Evolutionary conservation across 2,888 invertebrate genomes (phyloP).

Genomic region (Thera obeliscata): DNA sequence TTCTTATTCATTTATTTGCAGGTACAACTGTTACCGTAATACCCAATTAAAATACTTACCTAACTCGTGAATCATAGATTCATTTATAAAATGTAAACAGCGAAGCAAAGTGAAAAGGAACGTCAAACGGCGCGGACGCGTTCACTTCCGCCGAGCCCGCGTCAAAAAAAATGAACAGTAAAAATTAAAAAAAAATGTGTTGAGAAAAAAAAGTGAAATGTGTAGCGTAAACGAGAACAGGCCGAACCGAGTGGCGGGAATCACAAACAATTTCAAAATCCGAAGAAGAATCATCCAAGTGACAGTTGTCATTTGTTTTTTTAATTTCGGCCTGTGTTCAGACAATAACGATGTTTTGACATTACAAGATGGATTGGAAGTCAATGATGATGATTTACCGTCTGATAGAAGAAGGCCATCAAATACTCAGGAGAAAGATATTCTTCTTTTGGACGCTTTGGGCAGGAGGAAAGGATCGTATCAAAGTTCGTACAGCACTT

Average conservation of each 20-base stretch:
- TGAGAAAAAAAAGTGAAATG: conserved; percentile 56
- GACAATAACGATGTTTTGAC: conserved; percentile 77
- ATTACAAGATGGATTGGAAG: conserved; percentile 72
- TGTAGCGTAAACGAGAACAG: conserved; percentile 54
- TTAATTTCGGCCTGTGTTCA: conserved; percentile 56
- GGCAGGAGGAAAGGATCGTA: conserved; percentile 86
- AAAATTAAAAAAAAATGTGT: conserved; percentile 44
- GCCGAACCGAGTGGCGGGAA: conserved; percentile 61
- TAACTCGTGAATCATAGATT: conserved; percentile 39
- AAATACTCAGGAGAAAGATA: conserved; percentile 90
- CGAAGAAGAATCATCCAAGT: conserved; percentile 57
- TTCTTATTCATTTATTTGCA: conserved; percentile 38
- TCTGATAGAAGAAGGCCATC: conserved; percentile 80
- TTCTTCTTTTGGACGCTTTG: conserved; percentile 89
- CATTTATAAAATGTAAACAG: conserved; percentile 48
- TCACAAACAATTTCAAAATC: conserved; percentile 66
- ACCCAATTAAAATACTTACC: conserved; percentile 31
- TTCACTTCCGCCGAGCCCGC: conserved; percentile 69
- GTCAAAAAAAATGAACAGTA: conserved; percentile 48
- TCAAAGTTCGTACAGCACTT: conserved; percentile 65
- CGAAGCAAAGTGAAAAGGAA: conserved; percentile 73
- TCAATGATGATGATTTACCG: conserved; percentile 61
- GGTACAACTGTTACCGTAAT: conserved; percentile 40
- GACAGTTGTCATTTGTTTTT: conserved; percentile 52
- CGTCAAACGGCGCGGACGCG: conserved; percentile 50